Conservation (phyloP, 2,797 vertebrate species). For the Schizothorax lantsangensis region DNA sequence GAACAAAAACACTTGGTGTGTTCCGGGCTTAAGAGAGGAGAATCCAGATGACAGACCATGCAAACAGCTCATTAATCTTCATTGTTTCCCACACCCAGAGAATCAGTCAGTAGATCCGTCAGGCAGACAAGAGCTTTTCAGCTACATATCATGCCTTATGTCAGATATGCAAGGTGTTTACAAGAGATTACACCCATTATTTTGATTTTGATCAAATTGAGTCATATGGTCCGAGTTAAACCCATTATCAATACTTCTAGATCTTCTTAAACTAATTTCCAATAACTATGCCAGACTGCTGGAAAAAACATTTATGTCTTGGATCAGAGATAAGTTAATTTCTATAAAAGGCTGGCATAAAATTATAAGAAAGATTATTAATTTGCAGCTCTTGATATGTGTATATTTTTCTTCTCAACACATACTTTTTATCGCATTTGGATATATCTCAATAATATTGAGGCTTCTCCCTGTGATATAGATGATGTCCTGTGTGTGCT, state of each 20-base stretch:
- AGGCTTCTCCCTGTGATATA: not conserved
- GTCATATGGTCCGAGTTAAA: not conserved
- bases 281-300: not conserved
- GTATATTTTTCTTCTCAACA: not conserved
- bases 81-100: not conserved
- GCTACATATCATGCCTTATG: not conserved
- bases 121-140: not conserved
- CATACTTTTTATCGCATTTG: not conserved
- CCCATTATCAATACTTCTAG: not conserved
- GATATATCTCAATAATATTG: not conserved
- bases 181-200: no score
- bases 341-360: not conserved
- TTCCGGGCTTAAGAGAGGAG: not conserved
- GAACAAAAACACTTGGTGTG: no score
- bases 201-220: not conserved
- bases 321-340: not conserved
- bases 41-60: not conserved
- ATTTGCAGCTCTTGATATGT: not conserved
- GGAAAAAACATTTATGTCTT: not conserved
- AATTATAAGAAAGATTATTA: not conserved
- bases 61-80: not conserved
- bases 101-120: no score
- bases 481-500: not conserved
- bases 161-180: not conserved
- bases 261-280: not conserved